phyloP scores from a whole-genome alignment of 2,888 invertebrate genomes.

The Maniola hyperantus region DNA sequence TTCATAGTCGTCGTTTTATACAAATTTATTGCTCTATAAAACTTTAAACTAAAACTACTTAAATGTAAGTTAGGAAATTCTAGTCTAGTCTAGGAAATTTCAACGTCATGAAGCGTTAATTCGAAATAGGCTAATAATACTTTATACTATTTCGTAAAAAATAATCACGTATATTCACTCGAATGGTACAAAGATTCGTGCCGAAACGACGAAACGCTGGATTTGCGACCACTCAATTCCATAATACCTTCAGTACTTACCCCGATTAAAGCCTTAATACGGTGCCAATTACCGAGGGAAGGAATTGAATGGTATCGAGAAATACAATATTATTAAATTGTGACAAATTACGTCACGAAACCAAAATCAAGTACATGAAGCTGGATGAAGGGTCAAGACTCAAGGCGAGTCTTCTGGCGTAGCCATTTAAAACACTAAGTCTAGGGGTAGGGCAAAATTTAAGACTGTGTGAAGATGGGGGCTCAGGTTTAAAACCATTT shows the following conservation, averaged over 20 bases:
- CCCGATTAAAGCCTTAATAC: constrained; percentile 32
- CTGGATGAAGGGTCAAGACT: too few species aligned
- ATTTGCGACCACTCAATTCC: constrained; percentile 52
- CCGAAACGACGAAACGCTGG: constrained; percentile 49
- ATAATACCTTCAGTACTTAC: constrained; percentile 53
- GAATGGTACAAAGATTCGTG: constrained; percentile 49
- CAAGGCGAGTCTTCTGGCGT: too few species aligned
- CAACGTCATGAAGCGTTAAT: not conserved
- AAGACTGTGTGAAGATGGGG: too few species aligned
- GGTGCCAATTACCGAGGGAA: not conserved
- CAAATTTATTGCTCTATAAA: not conserved
- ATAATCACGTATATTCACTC: not conserved
- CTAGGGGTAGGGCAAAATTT: too few species aligned
- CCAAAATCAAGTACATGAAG: too few species aligned
- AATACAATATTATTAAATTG: too few species aligned
- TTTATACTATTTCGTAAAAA: not conserved
- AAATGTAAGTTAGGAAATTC: too few species aligned
- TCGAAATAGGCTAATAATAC: not conserved
- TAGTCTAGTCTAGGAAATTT: too few species aligned
- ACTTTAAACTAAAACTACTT: too few species aligned
- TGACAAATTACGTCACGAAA: too few species aligned
- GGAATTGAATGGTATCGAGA: not conserved
- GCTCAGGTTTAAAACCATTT: too few species aligned
- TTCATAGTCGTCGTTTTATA: not conserved
- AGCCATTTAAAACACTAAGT: too few species aligned